These are phyloP conservation scores for Ophthalmolycus amberensis DNA, from an alignment of 2,113 vertebrate species.

Conservation along the genomic window DNA sequence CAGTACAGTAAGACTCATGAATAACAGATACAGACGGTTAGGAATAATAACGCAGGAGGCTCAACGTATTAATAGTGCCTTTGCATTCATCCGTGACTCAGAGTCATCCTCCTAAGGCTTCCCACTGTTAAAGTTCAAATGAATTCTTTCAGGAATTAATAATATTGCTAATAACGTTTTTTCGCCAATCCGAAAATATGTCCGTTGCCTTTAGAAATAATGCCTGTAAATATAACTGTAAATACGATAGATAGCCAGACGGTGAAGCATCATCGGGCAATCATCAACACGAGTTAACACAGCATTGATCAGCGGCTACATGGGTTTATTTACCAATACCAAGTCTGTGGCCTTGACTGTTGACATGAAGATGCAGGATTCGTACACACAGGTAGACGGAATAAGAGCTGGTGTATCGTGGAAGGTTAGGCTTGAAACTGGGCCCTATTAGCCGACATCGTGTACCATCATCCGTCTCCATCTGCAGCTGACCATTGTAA, in stretches of 20 bases:
- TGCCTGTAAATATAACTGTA: neutral
- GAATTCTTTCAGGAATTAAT: slow-evolving; percentile 74
- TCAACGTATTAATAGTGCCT: slow-evolving; percentile 76
- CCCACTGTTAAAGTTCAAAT: slow-evolving; percentile 80
- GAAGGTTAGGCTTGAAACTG: slow-evolving; percentile 10
- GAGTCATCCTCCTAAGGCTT: slow-evolving; percentile 60
- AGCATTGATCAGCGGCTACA: neutral
- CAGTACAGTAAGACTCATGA: slow-evolving; percentile 42
- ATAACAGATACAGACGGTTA: slow-evolving; percentile 53
- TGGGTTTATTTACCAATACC: neutral
- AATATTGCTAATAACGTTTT: neutral
- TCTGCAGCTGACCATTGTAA: slow-evolving; percentile 11
- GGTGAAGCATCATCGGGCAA: neutral
- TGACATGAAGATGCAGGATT: neutral
- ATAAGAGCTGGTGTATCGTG: neutral
- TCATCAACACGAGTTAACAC: neutral
- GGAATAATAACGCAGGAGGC: slow-evolving; percentile 50
- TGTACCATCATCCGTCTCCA: slow-evolving; percentile 46
- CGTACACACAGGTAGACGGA: neutral
- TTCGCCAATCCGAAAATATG: no score
- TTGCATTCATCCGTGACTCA: slow-evolving; percentile 61
- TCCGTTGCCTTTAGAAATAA: neutral
- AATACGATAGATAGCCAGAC: neutral
- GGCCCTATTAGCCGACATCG: slow-evolving; percentile 18
- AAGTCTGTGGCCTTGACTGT: neutral